Conservation (phyloP, 2,113 vertebrate species). For the Vireo altiloquus region DNA sequence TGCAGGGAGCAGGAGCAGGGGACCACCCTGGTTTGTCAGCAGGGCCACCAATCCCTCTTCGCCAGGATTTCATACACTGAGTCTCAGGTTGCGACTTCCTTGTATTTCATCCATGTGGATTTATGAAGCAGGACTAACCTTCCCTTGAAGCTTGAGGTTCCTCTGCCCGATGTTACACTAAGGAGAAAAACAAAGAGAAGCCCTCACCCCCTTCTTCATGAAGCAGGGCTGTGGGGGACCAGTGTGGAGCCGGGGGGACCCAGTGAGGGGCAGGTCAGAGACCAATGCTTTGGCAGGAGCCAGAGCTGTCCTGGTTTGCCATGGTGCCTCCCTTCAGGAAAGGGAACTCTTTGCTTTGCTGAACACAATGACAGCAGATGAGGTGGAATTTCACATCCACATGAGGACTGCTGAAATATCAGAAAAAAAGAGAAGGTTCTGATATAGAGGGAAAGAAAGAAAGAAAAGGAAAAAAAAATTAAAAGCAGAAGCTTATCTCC, state of each 20-base stretch:
- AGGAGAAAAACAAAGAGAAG: neutral
- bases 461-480: neutral
- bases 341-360: neutral
- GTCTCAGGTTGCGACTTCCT: neutral
- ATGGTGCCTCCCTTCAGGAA: neutral
- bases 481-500: neutral
- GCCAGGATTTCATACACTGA: neutral
- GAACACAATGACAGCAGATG: neutral
- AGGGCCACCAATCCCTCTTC: neutral
- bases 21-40: neutral
- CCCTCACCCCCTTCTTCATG: neutral
- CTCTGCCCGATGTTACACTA: neutral
- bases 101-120: neutral
- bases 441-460: neutral
- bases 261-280: neutral
- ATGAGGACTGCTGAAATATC: neutral
- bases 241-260: neutral
- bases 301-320: accelerated
- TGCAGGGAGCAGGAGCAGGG: neutral
- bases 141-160: neutral
- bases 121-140: neutral
- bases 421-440: neutral
- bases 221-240: neutral
- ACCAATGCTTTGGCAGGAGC: neutral
- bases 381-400: neutral